Conservation (phyloP, 2,888 invertebrate genomes). For the Temnothorax rugatulus region DNA sequence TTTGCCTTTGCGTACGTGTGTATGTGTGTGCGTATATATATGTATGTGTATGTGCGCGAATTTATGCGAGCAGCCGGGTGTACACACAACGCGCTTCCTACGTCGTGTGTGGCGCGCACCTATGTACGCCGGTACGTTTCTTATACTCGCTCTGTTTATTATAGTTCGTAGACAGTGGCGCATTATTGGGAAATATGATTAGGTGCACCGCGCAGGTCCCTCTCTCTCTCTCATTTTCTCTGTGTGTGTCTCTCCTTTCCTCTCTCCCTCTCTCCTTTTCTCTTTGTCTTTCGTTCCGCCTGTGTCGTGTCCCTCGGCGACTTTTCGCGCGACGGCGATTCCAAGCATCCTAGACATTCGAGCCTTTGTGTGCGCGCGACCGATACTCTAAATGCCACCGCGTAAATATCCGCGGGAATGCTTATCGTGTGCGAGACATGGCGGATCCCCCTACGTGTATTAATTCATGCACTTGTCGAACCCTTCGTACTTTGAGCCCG, state of each 20-base stretch:
- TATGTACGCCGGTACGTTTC: slow-evolving; percentile 78
- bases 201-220: slow-evolving; percentile 62
- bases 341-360: slow-evolving; percentile 76
- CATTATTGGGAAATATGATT: slow-evolving; percentile 84
- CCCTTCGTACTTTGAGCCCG: slow-evolving; percentile 27
- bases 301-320: slow-evolving; percentile 46
- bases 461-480: slow-evolving; percentile 53
- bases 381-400: slow-evolving; percentile 67
- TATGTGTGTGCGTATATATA: not conserved
- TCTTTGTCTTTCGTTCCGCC: slow-evolving; percentile 35
- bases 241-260: slow-evolving; percentile 33
- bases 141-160: slow-evolving; percentile 84
- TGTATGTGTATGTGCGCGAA: slow-evolving; percentile 8
- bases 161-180: slow-evolving; percentile 76
- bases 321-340: slow-evolving; percentile 55
- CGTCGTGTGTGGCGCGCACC: slow-evolving; percentile 18
- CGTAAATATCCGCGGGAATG: slow-evolving; percentile 57
- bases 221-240: not conserved
- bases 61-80: slow-evolving; percentile 34
- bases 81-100: slow-evolving; percentile 7
- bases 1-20: slow-evolving; percentile 47
- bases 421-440: slow-evolving; percentile 40
- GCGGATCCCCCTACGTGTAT: slow-evolving; percentile 11
- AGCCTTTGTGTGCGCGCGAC: slow-evolving; percentile 55
- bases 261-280: not conserved